Evolutionary conservation across 2,113 vertebrate genomes (phyloP).

Genomic region (Willisornis vidua): DNA sequence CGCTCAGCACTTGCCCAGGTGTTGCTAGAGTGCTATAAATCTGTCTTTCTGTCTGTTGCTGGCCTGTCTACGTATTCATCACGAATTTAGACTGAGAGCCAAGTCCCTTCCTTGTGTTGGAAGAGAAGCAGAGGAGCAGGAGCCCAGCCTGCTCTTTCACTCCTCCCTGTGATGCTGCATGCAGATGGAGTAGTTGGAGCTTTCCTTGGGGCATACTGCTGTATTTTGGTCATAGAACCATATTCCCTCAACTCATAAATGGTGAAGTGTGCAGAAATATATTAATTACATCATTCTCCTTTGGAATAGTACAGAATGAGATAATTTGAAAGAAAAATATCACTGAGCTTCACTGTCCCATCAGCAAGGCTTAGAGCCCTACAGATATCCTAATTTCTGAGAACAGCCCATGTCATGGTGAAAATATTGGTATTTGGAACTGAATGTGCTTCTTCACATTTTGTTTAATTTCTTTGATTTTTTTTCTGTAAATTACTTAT

Average conservation of each 20-base stretch:
- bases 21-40: slow-evolving; percentile 23
- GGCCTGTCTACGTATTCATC: not conserved
- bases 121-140: rapidly evolving
- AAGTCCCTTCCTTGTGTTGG: not conserved
- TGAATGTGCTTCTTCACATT: not conserved
- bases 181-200: not conserved
- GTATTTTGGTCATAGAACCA: not conserved
- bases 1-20: slow-evolving; percentile 14
- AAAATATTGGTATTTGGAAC: not conserved
- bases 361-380: not conserved
- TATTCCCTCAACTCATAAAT: not conserved
- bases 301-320: not conserved
- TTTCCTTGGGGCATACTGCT: not conserved
- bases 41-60: not conserved
- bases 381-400: not conserved
- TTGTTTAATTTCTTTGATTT: not conserved
- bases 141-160: not conserved
- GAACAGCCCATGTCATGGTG: not conserved
- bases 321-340: not conserved
- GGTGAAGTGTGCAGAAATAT: not conserved
- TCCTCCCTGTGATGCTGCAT: not conserved
- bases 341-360: not conserved
- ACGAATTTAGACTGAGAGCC: not conserved
- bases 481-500: not conserved
- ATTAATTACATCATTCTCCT: not conserved